Evolutionary conservation across 1,140 invertebrate species (phyloP), one percentile per base, ranked within the genome.

Genomic region (Mizuhopecten yessoensis): DNA sequence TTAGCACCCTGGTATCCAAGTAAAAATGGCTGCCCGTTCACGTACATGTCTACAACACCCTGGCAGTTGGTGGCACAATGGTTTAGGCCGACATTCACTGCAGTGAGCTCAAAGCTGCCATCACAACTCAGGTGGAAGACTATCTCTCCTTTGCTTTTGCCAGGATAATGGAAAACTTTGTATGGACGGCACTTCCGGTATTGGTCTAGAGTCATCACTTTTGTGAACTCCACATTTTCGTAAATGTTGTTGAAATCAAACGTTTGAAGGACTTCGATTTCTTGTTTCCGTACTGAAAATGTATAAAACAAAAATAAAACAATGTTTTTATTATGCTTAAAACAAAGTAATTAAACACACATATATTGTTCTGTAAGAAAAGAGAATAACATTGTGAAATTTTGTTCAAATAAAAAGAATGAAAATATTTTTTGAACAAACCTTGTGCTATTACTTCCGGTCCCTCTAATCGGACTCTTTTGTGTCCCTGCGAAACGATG

Each of bases 161-260:
- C 33, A 20, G 91, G 91, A 86, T 92, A 90, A 34, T 87, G 45
- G 57, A 92, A 36, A 0, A 92, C 33, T 90, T 88, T 92, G 33
- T 92, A 92, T 42, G 91, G 91, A 17, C 45, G 20, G 3, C 91
- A 89, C 23, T 89, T 49, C 57, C 91, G 57, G 57, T 92, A 92
- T 17, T 90, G 89, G 23, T 92, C 91, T 34, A 87, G 75, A 33
- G 87, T 90, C 34, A 88, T 86, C 7, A 87, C 86, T 42, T 39
- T 86, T 13, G 87, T 34, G 34, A 89, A 92, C 29, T 86, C 29
- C 1, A 92, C 87, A 34, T 45, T 45, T 9, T 90, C 87, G 23
- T 86, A 88, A 34, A 36, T 87, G 34, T 36, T 39, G 23, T 87
- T 75, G 57, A 75, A 75, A 23, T 39, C 36, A 34, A 36, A 34